Percentiles rank a stretch among this genome's conserved stretches.
phyloP scores from a whole-genome alignment of 2,797 vertebrate species.

The Borostomias antarcticus region DNA sequence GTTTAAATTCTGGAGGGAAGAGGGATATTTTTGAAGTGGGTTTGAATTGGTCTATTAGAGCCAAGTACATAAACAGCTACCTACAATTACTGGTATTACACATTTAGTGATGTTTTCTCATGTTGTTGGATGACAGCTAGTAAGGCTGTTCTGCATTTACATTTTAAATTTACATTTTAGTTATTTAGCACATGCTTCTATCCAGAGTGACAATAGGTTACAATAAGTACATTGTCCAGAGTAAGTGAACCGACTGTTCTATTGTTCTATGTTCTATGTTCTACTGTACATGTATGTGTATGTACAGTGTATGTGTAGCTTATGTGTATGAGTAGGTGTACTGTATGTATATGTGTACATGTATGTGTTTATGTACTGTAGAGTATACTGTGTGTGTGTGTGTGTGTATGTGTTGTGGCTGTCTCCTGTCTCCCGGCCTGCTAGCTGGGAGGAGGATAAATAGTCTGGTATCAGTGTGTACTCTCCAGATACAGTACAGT shows the following conservation, averaged over 20 bases:
- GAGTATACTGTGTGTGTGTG: not conserved
- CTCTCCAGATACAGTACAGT: not conserved
- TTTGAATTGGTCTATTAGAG: not conserved
- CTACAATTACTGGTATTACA: not conserved
- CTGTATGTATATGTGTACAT: too few relatives aligned
- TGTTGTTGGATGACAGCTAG: not conserved
- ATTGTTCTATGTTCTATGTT: too few relatives aligned
- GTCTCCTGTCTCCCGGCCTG: slow-evolving; percentile 7
- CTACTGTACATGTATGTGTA: too few relatives aligned
- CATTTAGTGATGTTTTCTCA: not conserved
- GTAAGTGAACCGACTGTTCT: too few relatives aligned
- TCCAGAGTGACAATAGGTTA: too few relatives aligned
- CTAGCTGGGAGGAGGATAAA: not conserved
- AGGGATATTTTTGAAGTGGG: not conserved
- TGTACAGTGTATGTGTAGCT: too few relatives aligned
- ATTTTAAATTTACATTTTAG: not conserved
- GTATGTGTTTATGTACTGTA: slow-evolving; percentile 43
- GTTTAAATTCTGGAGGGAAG: not conserved
- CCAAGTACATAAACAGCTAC: not conserved
- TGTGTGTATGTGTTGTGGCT: not conserved
- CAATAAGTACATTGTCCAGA: too few relatives aligned
- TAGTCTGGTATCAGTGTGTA: slow-evolving; percentile 8
- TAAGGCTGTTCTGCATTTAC: not conserved
- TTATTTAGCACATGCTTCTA: slow-evolving; percentile 21
- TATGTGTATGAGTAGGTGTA: too few relatives aligned